Conservation (phyloP, 2,888 invertebrate genomes). For the Campoplex nolae region DNA sequence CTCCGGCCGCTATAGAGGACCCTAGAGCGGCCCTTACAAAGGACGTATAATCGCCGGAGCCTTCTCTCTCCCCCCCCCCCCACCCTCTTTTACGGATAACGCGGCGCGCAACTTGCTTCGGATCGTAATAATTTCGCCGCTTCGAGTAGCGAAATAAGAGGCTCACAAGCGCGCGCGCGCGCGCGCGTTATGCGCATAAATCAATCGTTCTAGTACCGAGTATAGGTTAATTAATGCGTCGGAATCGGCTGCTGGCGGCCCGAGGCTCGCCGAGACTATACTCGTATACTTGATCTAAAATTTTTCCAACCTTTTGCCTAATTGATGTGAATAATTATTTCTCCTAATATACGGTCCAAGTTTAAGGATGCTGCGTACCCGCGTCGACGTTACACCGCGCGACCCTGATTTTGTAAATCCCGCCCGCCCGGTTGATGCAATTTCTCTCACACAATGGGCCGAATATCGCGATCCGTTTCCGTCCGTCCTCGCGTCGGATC, state of each 20-base stretch:
- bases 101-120: constrained; percentile 83
- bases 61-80: constrained; percentile 78
- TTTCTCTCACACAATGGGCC: no score
- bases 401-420: no score
- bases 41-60: constrained; percentile 82
- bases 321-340: no score
- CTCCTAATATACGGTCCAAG: no score
- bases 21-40: constrained; percentile 82
- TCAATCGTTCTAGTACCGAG: background rate
- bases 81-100: constrained; percentile 79
- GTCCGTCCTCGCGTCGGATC: no score
- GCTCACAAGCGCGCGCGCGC: background rate
- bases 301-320: no score
- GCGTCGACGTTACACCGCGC: no score
- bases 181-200: background rate
- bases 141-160: constrained; percentile 75
- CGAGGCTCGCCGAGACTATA: no score
- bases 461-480: no score
- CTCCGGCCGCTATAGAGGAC: constrained; percentile 79
- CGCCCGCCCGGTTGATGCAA: no score
- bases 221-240: background rate
- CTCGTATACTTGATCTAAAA: no score
- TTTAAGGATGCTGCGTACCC: no score
- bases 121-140: constrained; percentile 85
- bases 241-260: background rate